These are phyloP conservation scores for Mus minutoides DNA, from an alignment of 2,797 vertebrate species.

Conservation along the genomic window DNA sequence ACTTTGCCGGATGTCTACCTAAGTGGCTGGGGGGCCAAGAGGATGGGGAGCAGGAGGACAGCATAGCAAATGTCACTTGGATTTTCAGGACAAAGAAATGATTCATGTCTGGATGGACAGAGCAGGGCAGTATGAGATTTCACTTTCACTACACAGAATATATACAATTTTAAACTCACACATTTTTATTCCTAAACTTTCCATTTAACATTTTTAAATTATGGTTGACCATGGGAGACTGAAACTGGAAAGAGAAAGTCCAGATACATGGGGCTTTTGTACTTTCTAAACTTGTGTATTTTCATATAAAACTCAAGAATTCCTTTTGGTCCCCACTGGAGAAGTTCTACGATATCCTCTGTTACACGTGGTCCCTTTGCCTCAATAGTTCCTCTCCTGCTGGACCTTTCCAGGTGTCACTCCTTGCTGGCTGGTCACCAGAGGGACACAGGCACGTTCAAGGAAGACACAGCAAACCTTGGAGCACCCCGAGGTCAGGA, in stretches of 20 bases:
- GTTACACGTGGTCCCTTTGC: neutral
- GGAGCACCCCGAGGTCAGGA: neutral
- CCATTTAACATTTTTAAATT: neutral
- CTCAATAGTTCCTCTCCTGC: neutral
- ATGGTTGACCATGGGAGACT: neutral
- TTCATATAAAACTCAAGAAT: conserved; percentile 31
- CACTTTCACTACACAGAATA: neutral
- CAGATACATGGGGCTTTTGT: neutral
- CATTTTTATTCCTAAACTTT: neutral
- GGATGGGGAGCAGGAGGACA: too few relatives aligned
- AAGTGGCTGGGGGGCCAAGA: neutral
- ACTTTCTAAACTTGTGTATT: neutral
- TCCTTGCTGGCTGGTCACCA: neutral
- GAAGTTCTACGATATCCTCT: neutral
- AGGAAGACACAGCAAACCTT: neutral
- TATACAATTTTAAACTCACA: neutral
- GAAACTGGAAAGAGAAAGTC: neutral
- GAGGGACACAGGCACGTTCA: neutral
- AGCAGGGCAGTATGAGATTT: neutral
- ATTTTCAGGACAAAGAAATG: neutral
- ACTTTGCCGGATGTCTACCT: neutral
- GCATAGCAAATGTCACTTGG: neutral
- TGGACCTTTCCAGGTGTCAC: neutral
- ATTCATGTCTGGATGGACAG: neutral
- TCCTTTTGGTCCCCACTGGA: neutral